Evolutionary conservation across 2,113 vertebrate species (phyloP), one percentile per base, ranked within the genome.

Genomic region (Toxotes jaculatrix): DNA sequence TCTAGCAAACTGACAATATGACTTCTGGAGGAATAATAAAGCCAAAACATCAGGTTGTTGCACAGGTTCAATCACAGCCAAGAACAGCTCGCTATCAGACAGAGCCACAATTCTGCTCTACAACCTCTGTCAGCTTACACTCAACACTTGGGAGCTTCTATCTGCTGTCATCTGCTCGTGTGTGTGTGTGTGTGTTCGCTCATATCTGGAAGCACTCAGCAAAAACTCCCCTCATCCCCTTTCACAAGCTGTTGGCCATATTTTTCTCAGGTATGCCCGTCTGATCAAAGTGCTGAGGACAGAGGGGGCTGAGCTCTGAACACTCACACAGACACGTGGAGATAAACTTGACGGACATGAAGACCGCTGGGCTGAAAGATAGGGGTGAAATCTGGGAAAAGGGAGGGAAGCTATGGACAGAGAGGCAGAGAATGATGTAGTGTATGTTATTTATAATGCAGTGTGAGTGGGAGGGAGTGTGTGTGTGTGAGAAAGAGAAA

Each of bases 131-230:
- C 73, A 51, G 65, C 34, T 56, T 43, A 49, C 64, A 69, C 77
- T 87, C 74, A 60, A 38, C 51, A 34, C 43, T 3, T 8, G 3
- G n/a, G 43, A 43, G 63, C 21, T 51, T 68, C 34, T 51, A 34
- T 74, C 53, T 47, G 62, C 64, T 36, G 71, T 45, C 83, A 72
- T 21, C 74, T 76, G 78, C 49, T 77, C 40, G 61, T 66, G 51
- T 43, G 69, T 70, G 70, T 49, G 47, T 40, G 59, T 36, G 31
- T 59, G 27, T 27, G 7, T 40, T 61, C 21, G 4, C 56, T 55
- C 23, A 56, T 88, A 88, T 88, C 88, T 94, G 80, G 80, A 90
- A 86, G 55, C 34, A 74, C 63, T 92, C 65, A 59, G 69, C 31
- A 32, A 80, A 80, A 90, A 59, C 43, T 14, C 53, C 66, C 80